Conservation (phyloP, 2,113 vertebrate species). For the Actenoides hombroni region DNA sequence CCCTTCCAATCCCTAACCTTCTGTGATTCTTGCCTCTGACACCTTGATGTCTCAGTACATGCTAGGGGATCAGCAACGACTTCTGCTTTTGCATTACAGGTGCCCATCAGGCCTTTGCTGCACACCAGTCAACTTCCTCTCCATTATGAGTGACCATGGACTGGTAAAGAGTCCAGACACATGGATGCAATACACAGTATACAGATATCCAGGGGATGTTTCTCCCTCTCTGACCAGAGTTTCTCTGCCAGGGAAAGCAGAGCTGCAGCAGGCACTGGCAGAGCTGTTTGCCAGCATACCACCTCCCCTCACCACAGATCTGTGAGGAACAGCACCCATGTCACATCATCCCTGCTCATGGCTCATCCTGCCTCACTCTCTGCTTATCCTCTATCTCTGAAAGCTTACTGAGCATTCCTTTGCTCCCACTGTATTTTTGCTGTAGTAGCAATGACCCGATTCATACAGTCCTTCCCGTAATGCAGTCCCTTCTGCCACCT, state of each 20-base stretch:
- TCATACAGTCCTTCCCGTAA: neutral
- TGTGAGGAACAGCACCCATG: neutral
- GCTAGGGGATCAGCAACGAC: neutral
- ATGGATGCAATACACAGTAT: fast-evolving
- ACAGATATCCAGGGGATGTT: neutral
- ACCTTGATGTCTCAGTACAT: too few relatives aligned
- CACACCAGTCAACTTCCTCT: neutral
- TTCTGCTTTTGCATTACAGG: neutral
- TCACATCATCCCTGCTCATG: neutral
- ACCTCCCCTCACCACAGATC: too few relatives aligned
- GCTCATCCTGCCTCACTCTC: neutral
- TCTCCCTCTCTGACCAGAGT: neutral
- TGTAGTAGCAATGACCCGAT: neutral
- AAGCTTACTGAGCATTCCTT: too few relatives aligned
- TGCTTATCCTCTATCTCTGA: neutral
- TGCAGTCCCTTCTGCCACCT: neutral
- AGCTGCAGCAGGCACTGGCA: neutral
- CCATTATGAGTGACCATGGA: fast-evolving
- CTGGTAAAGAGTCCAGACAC: neutral
- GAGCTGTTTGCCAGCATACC: neutral
- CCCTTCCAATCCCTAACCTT: too few relatives aligned
- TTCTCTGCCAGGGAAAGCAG: neutral
- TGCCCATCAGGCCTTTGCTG: neutral
- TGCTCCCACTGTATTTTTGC: neutral
- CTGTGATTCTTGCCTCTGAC: neutral